A percentile compares a stretch with the other conserved stretches of the same genome.
These are phyloP conservation scores for Teleopsis dalmanni DNA, from an alignment of 1,140 invertebrate genomes.

Conservation along the genomic window DNA sequence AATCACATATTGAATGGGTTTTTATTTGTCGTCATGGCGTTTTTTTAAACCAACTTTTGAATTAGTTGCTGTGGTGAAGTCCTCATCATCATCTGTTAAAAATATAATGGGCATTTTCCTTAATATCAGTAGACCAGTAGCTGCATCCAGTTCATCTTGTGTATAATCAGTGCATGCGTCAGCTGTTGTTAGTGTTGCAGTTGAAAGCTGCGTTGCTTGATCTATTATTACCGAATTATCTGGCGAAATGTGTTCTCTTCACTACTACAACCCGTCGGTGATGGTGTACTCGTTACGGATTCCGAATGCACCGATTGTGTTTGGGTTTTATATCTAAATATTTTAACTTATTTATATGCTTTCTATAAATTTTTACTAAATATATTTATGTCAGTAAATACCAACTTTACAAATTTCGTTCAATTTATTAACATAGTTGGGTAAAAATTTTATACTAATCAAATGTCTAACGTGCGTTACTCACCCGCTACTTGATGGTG, in stretches of 20 bases:
- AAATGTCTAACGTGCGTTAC: no score
- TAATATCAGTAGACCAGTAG: no score
- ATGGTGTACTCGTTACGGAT: conserved; percentile 64
- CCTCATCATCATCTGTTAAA: no score
- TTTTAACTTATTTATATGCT: neutral
- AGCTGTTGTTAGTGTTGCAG: conserved; percentile 11
- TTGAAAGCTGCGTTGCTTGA: conserved; percentile 8
- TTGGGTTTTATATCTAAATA: conserved; percentile 46
- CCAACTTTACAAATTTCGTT: no score
- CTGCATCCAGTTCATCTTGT: no score
- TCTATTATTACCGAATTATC: conserved; percentile 22
- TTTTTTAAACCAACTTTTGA: no score
- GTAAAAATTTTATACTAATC: no score
- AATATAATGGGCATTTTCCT: no score
- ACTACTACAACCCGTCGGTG: conserved; percentile 53
- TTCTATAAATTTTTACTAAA: neutral
- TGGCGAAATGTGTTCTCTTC: conserved; percentile 30
- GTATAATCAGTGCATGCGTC: conserved; percentile 12
- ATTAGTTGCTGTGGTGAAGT: no score
- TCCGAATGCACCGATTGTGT: conserved; percentile 66
- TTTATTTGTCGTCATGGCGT: no score
- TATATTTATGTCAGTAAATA: neutral
- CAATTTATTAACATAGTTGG: no score
- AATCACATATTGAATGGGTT: no score
- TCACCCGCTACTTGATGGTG: conserved; percentile 75